Evolutionary conservation across 2,888 invertebrate genomes (phyloP).

Genomic region (Chymomyza fuscimana): DNA sequence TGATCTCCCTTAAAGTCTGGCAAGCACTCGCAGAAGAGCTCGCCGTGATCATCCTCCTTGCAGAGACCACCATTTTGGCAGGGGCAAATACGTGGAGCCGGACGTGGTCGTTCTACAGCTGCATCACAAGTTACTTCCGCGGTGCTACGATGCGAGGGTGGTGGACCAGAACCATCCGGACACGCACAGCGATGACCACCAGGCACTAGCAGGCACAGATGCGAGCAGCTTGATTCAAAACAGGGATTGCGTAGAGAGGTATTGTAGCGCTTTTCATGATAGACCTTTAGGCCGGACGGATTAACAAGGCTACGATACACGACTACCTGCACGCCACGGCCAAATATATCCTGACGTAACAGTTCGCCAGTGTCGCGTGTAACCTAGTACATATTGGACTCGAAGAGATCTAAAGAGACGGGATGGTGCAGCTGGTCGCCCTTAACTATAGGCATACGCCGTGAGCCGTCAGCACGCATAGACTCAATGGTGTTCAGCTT

Average conservation of each 20-base stretch:
- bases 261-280: slow-evolving; percentile 92
- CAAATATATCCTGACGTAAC: slow-evolving; percentile 96
- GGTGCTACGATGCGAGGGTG: slow-evolving; percentile 82
- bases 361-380: slow-evolving; percentile 93
- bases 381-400: slow-evolving; percentile 95
- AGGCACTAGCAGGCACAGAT: slow-evolving; percentile 95
- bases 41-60: slow-evolving; percentile 82
- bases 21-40: slow-evolving; percentile 86
- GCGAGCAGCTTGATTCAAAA: slow-evolving; percentile 88
- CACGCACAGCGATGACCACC: slow-evolving; percentile 94
- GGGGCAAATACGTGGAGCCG: slow-evolving; percentile 88
- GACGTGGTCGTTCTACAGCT: slow-evolving; percentile 87
- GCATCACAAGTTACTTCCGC: slow-evolving; percentile 90
- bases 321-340: slow-evolving; percentile 92
- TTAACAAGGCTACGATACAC: slow-evolving; percentile 91
- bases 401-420: slow-evolving; percentile 94
- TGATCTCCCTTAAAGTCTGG: slow-evolving; percentile 86
- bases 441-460: slow-evolving; percentile 85
- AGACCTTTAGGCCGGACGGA: slow-evolving; percentile 93
- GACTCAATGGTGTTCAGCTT: slow-evolving; percentile 94
- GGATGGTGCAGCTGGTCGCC: slow-evolving; percentile 90
- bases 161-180: slow-evolving; percentile 85
- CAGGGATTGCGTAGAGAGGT: slow-evolving; percentile 86
- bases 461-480: slow-evolving; percentile 89
- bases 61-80: slow-evolving; percentile 95